These are phyloP conservation scores for Homarus americanus DNA, from an alignment of 1,140 invertebrate genomes.

Conservation along the genomic window DNA sequence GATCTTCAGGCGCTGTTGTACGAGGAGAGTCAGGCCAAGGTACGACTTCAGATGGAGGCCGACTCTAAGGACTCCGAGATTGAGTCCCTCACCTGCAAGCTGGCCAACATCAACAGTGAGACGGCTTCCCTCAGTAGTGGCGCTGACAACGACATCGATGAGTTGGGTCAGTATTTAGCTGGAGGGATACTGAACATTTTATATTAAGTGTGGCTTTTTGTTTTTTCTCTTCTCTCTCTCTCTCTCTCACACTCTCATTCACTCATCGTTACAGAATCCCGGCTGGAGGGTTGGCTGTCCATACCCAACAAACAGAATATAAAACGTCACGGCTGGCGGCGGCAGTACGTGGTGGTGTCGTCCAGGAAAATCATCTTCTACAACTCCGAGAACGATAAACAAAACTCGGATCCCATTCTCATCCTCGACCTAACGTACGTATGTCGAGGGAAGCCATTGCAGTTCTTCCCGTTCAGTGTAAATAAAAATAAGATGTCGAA, in stretches of 20 bases:
- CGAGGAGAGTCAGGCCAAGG: slow-evolving; percentile 84
- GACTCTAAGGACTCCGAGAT: slow-evolving; percentile 98
- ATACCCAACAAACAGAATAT: slow-evolving; percentile 98
- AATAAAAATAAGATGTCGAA: background rate
- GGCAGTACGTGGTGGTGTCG: slow-evolving; percentile 97
- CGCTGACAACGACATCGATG: slow-evolving; percentile 86
- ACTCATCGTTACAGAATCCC: slow-evolving; percentile 81
- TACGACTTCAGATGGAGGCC: slow-evolving; percentile 89
- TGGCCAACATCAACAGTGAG: slow-evolving; percentile 87
- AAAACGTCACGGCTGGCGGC: slow-evolving; percentile 96
- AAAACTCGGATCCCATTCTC: slow-evolving; percentile 95
- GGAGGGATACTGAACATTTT: background rate
- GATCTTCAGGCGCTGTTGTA: slow-evolving; percentile 86
- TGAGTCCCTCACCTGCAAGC: slow-evolving; percentile 91
- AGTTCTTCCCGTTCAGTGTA: too few species aligned
- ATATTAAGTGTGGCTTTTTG: background rate
- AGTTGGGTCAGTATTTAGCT: slow-evolving; percentile 53
- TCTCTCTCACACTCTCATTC: background rate
- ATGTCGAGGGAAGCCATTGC: background rate
- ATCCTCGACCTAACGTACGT: slow-evolving; percentile 89
- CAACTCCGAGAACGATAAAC: slow-evolving; percentile 95
- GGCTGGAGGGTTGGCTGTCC: slow-evolving; percentile 96
- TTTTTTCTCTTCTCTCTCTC: background rate
- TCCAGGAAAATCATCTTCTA: slow-evolving; percentile 99
- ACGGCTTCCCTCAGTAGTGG: slow-evolving; percentile 92